Percentiles rank a stretch among this genome's conserved stretches.
These are phyloP conservation scores for Parapristionchus giblindavisi DNA, from an alignment of 2,888 invertebrate genomes.

Conservation along the genomic window DNA sequence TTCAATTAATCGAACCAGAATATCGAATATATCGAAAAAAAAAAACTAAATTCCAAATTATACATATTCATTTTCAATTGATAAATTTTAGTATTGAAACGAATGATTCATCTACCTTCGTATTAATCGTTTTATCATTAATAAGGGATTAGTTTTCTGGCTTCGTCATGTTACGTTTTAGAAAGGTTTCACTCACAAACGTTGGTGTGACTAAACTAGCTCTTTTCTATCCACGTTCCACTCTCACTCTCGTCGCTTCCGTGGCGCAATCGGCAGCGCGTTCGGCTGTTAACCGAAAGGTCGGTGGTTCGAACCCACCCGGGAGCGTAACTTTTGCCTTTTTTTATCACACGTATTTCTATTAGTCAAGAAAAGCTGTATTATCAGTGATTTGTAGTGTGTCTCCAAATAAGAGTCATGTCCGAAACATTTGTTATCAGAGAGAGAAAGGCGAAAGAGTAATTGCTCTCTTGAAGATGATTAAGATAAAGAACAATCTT, in stretches of 20 bases:
- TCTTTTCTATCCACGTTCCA: too few species aligned
- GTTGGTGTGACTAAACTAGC: too few species aligned
- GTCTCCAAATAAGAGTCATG: too few species aligned
- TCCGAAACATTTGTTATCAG: background rate
- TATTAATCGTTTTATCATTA: background rate
- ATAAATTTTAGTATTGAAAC: background rate
- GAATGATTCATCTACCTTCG: background rate
- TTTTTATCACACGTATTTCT: too few species aligned
- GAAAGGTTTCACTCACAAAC: too few species aligned
- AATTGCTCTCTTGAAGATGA: background rate
- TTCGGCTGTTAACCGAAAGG: conserved; percentile 70
- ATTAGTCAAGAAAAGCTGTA: too few species aligned
- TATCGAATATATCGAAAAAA: too few species aligned
- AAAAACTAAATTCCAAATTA: conserved; percentile 8
- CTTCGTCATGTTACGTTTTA: too few species aligned
- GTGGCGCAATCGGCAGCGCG: conserved; percentile 64
- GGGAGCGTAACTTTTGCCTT: conserved; percentile 76
- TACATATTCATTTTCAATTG: background rate
- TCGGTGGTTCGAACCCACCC: conserved; percentile 70
- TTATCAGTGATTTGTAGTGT: too few species aligned
- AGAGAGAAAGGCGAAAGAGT: background rate
- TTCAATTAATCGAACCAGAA: too few species aligned
- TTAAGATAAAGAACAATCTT: background rate
- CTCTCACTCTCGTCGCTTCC: too few species aligned
- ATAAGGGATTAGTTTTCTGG: background rate